A percentile compares a stretch with the other conserved stretches of the same genome.
Conservation (phyloP, 2,113 vertebrate genomes). For the Gadus macrocephalus region DNA sequence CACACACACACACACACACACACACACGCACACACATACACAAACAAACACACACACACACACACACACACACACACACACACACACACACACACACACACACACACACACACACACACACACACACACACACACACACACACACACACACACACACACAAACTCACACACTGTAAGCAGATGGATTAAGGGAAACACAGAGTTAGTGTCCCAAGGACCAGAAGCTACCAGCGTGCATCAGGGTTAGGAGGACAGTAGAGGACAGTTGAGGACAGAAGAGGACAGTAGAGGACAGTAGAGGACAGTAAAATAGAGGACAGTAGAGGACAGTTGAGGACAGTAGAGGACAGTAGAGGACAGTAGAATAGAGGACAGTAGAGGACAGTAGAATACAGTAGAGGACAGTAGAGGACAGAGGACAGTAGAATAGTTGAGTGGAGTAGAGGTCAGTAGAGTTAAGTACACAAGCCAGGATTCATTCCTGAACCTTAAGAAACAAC, state of each 20-base stretch:
- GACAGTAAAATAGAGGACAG: background rate
- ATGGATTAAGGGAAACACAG: background rate
- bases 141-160: background rate
- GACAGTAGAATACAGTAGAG: no score
- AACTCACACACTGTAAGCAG: background rate
- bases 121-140: constrained; percentile 7
- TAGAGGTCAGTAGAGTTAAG: no score
- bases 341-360: background rate
- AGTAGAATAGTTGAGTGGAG: no score
- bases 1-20: background rate
- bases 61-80: background rate
- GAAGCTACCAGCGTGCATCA: no score
- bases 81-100: background rate
- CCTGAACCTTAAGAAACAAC: background rate
- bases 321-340: background rate
- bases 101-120: background rate
- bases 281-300: background rate
- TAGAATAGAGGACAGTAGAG: background rate
- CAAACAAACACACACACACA: background rate
- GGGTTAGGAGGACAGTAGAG: background rate
- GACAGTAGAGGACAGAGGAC: no score
- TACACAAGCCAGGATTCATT: no score
- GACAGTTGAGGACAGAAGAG: background rate
- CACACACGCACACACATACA: background rate
- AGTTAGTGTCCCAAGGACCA: background rate